Conservation (phyloP, 2,113 vertebrate species). For the Puma concolor region DNA sequence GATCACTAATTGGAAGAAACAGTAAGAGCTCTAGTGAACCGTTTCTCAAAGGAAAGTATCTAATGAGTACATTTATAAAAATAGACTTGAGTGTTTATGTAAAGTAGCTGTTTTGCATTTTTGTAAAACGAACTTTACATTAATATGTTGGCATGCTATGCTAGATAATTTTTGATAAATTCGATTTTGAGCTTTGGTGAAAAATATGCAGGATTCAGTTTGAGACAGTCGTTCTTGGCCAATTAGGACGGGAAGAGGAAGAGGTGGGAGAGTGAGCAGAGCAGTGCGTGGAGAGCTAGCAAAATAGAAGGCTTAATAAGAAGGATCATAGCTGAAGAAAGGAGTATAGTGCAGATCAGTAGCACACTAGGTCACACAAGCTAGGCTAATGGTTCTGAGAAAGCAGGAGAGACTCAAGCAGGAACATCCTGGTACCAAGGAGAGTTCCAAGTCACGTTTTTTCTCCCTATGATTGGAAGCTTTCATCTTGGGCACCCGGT, state of each 20-base stretch:
- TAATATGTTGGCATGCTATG: not conserved
- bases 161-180: not conserved
- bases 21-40: slow-evolving; percentile 27
- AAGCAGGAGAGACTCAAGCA: not conserved
- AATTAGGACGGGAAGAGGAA: not conserved
- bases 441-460: not conserved
- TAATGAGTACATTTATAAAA: slow-evolving; percentile 55
- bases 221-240: not conserved
- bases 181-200: not conserved
- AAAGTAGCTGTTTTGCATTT: not conserved
- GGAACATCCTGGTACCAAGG: not conserved
- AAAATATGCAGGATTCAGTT: not conserved
- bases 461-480: not conserved
- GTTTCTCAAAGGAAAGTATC: slow-evolving; percentile 30
- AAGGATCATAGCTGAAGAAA: not conserved
- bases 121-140: not conserved
- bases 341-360: not conserved
- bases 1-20: slow-evolving; percentile 21
- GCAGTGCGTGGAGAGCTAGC: not conserved
- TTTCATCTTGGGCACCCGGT: not conserved
- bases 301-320: not conserved
- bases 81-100: not conserved
- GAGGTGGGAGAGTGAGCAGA: not conserved
- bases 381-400: not conserved
- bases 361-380: not conserved